A percentile compares a stretch with the other conserved stretches of the same genome.
Evolutionary conservation across 2,797 vertebrate genomes (phyloP).

Genomic region (Psittacula derbiana): DNA sequence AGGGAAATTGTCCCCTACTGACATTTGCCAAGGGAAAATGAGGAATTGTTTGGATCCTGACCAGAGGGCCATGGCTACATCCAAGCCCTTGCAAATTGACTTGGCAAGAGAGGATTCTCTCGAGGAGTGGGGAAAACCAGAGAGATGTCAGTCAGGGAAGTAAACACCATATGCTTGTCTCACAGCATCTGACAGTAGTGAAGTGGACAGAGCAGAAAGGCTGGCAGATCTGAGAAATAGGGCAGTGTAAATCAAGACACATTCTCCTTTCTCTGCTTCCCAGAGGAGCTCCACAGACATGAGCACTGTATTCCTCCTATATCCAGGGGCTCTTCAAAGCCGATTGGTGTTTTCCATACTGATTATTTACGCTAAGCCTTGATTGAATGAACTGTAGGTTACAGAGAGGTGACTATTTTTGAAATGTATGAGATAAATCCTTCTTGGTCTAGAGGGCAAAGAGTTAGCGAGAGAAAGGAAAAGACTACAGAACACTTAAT

Average conservation of each 20-base stretch:
- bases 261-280: slow-evolving; percentile 9
- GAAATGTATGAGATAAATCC: slow-evolving; percentile 33
- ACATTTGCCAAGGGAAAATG: slow-evolving; percentile 54
- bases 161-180: slow-evolving; percentile 72
- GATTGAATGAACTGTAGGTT: slow-evolving; percentile 34
- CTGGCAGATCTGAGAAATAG: slow-evolving; percentile 30
- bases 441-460: neutral
- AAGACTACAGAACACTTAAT: neutral
- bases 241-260: neutral
- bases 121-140: slow-evolving; percentile 59
- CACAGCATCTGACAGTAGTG: slow-evolving; percentile 40
- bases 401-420: slow-evolving; percentile 41
- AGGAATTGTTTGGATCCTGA: slow-evolving; percentile 57
- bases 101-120: slow-evolving; percentile 68
- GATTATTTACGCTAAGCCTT: slow-evolving; percentile 53
- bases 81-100: slow-evolving; percentile 73
- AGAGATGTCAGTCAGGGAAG: slow-evolving; percentile 57
- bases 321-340: slow-evolving; percentile 20
- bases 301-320: slow-evolving; percentile 32
- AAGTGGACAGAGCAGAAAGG: slow-evolving; percentile 57
- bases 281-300: neutral
- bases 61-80: slow-evolving; percentile 66
- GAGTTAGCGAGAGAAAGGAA: neutral
- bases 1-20: slow-evolving; percentile 10
- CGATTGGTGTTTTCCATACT: slow-evolving; percentile 37